phyloP scores from a whole-genome alignment of 30 jellyfish, hydroid and myxozoan species.

The Aurelia sp. region DNA sequence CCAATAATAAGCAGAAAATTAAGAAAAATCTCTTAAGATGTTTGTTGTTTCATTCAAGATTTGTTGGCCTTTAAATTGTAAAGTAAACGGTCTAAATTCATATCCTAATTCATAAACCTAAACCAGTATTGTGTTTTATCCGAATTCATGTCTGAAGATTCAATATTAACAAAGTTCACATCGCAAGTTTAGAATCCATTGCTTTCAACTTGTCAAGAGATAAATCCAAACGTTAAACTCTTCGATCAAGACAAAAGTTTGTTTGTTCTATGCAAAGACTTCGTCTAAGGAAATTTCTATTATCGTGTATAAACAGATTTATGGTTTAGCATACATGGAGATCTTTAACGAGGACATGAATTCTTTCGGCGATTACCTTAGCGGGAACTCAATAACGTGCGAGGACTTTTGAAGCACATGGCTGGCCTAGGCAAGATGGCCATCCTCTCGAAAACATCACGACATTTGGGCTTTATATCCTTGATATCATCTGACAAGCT shows the following conservation, averaged over 20 bases:
- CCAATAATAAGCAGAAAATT: conserved; percentile 12
- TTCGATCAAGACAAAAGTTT: conserved; percentile 31
- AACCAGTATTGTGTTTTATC: conserved; percentile 26
- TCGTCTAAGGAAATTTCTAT: conserved; percentile 22
- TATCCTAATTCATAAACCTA: conserved; percentile 28
- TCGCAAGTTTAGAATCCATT: conserved; percentile 25
- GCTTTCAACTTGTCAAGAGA: conserved; percentile 56
- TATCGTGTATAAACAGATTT: conserved; percentile 51
- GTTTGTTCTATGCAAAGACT: conserved; percentile 22
- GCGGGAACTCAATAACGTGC: not conserved
- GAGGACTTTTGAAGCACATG: not conserved
- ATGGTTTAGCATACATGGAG: conserved; percentile 10
- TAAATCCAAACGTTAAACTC: conserved; percentile 55
- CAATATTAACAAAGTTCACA: conserved; percentile 40
- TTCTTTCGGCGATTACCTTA: conserved; percentile 8
- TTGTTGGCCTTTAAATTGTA: conserved; percentile 35
- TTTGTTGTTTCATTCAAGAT: conserved; percentile 36
- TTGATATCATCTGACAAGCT: too few species aligned
- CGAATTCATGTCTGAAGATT: conserved; percentile 24
- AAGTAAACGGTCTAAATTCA: conserved; percentile 51
- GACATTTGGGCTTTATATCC: too few species aligned
- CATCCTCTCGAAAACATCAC: too few species aligned
- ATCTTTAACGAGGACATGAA: too few species aligned
- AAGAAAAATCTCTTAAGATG: conserved; percentile 3
- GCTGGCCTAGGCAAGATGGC: too few species aligned